Conservation (phyloP, 1,140 invertebrate species). For the Brachystomella parvula region DNA sequence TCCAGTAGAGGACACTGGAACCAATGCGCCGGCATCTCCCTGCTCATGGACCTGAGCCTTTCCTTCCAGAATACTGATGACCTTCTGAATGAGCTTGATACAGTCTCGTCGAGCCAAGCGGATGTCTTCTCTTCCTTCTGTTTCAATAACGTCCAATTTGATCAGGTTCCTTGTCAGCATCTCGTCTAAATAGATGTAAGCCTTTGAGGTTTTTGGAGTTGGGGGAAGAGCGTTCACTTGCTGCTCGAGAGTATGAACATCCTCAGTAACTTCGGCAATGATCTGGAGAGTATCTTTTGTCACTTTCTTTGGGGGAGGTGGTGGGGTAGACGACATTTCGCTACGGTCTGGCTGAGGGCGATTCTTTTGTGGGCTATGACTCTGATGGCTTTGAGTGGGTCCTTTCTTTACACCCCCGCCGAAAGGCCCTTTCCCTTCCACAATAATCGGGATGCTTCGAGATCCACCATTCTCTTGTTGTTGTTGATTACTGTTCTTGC, state of each 20-base stretch:
- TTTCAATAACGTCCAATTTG: slow-evolving; percentile 83
- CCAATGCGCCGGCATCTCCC: too few relatives aligned
- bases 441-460: slow-evolving; percentile 2
- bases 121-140: slow-evolving; percentile 80
- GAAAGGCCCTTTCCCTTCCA: background rate
- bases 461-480: background rate
- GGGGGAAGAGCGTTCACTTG: background rate
- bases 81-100: slow-evolving; percentile 62
- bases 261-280: background rate
- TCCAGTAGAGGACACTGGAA: too few relatives aligned
- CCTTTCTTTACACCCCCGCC: background rate
- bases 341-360: background rate
- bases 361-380: background rate
- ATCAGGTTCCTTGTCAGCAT: slow-evolving; percentile 82
- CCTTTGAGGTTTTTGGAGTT: slow-evolving; percentile 27
- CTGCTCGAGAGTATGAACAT: background rate
- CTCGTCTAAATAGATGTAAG: slow-evolving; percentile 82
- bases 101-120: slow-evolving; percentile 73
- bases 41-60: too few relatives aligned
- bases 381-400: background rate
- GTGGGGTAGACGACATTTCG: background rate
- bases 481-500: background rate
- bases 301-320: background rate
- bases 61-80: slow-evolving; percentile 3
- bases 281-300: slow-evolving; percentile 2